Conservation (phyloP, 2,888 invertebrate genomes). For the Ennomos erosarius region DNA sequence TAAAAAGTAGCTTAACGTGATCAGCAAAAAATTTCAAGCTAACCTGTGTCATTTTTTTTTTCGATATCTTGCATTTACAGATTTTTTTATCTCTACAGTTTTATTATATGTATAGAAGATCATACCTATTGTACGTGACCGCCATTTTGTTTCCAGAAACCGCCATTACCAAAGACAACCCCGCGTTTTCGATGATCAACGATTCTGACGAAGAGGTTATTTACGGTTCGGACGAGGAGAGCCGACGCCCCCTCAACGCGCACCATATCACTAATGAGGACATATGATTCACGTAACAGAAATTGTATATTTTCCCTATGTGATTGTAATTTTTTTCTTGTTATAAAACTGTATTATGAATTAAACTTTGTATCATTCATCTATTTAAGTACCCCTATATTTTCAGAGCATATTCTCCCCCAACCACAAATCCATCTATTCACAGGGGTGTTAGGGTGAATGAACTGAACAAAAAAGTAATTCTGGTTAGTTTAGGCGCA, state of each 20-base stretch:
- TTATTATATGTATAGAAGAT: too few relatives aligned
- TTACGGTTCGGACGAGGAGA: slow-evolving; percentile 96
- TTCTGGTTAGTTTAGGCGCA: too few relatives aligned
- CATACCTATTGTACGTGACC: not conserved
- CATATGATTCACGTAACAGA: slow-evolving; percentile 61
- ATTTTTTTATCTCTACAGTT: too few relatives aligned
- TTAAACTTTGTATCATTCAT: slow-evolving; percentile 24
- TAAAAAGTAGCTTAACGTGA: too few relatives aligned
- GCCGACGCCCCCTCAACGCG: slow-evolving; percentile 91
- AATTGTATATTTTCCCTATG: slow-evolving; percentile 37
- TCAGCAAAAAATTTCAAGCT: too few relatives aligned
- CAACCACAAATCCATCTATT: too few relatives aligned
- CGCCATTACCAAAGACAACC: slow-evolving; percentile 97
- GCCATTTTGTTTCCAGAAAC: slow-evolving; percentile 87
- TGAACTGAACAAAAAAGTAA: too few relatives aligned
- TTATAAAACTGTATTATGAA: slow-evolving; percentile 34
- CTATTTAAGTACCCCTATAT: not conserved
- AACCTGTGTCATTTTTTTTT: too few relatives aligned
- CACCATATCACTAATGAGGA: slow-evolving; percentile 87
- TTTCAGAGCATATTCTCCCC: too few relatives aligned
- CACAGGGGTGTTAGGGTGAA: too few relatives aligned
- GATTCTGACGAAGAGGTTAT: slow-evolving; percentile 99
- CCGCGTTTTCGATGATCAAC: slow-evolving; percentile 99
- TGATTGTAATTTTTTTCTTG: slow-evolving; percentile 35
- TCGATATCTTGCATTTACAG: too few relatives aligned